Base-by-base conservation (phyloP, 2,888 invertebrate species). In the Diogma glabrata region DNA sequence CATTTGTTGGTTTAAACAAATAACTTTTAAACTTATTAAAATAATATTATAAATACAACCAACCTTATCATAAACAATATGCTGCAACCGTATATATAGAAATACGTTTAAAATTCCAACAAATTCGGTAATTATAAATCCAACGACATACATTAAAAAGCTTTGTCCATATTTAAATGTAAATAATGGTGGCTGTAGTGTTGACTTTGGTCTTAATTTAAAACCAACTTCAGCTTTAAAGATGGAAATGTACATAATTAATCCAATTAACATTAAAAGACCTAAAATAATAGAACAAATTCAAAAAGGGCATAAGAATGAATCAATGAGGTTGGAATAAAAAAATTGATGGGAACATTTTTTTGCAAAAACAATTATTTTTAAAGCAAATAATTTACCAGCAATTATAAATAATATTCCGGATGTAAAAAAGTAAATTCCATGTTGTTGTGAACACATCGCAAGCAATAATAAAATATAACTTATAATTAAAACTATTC, bases 231-330 rank as follows among this genome's bases (percentile, higher is more conserved):
- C 91, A 9, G 90, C 84, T 71, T 92, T 92, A 67, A 92, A 84
- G 63, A 89, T 84, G 52, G 91, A 90, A 74, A 92, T 90, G 77
- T 91, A 92, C 77, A 91, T 88, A 63, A 92, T 88, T 67, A 92
- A 79, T 47, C 90, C 92, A 59, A 88, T 85, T 60, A 92, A 78
- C 87, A 92, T 89, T 58, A 90, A 76, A 56, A 92, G 75, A 67
- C 91, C 92, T 91, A 74, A 54, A 52, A 47, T 45, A 47, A 51
- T 51, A 23, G 26, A n/a, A n/a, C n/a, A 46, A 33, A 47, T 17
- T 23, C n/a, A n/a, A n/a, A n/a, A n/a, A n/a, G n/a, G n/a, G n/a
- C n/a, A n/a, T 4, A 24, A n/a, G 22, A 49, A 33, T 9, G 22
- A n/a, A n/a, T n/a, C n/a, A n/a, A n/a, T n/a, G n/a, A n/a, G n/a